A percentile compares a stretch with the other conserved stretches of the same genome.
Evolutionary conservation across 2,113 vertebrate species (phyloP).

Genomic region (Azemiops feae): DNA sequence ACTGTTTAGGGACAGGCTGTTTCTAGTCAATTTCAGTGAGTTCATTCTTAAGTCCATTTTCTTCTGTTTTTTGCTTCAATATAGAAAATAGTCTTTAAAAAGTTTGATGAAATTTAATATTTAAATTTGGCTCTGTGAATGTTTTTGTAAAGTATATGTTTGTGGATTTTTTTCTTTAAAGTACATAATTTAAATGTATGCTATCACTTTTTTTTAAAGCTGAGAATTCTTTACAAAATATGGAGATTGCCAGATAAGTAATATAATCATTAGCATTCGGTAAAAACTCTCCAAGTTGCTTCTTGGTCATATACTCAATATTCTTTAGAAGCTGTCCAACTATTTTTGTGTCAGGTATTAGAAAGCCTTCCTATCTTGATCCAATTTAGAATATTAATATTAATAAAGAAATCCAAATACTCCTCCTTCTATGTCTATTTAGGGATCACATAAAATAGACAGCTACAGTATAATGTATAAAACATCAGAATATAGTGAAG

Average conservation of each 20-base stretch:
- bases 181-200: not conserved
- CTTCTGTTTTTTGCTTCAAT: not conserved
- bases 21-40: not conserved
- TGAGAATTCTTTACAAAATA: not conserved
- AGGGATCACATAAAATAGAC: not conserved
- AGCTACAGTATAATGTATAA: not conserved
- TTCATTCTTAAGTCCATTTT: not conserved
- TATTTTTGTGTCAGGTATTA: not conserved
- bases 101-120: not conserved
- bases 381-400: not conserved
- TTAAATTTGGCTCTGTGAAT: not conserved
- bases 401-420: not conserved
- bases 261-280: not conserved
- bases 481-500: not conserved
- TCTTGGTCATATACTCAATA: not conserved
- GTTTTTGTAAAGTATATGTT: not conserved
- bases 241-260: not conserved
- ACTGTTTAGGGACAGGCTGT: not conserved
- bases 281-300: not conserved
- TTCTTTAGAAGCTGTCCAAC: not conserved
- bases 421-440: not conserved
- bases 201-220: not conserved
- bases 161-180: not conserved
- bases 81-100: not conserved
- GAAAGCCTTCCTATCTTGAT: not conserved